These are phyloP conservation scores for Gopherus evgoodei DNA, from an alignment of 2,113 vertebrate genomes.

Conservation along the genomic window DNA sequence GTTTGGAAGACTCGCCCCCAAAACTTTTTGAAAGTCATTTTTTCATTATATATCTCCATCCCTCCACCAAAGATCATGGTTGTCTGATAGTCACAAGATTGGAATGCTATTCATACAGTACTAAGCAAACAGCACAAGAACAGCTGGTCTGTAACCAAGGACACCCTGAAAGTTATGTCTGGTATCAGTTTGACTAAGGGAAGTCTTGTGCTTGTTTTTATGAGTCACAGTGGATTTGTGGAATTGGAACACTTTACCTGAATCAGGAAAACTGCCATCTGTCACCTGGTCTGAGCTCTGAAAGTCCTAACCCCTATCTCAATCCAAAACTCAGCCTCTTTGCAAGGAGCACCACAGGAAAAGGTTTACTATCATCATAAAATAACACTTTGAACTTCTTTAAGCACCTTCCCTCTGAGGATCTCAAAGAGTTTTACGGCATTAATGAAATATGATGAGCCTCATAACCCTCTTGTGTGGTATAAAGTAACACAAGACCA, in stretches of 20 bases:
- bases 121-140: conserved; percentile 67
- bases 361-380: background rate
- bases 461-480: conserved; percentile 16
- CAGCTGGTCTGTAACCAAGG: conserved; percentile 74
- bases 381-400: conserved; percentile 2
- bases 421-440: background rate
- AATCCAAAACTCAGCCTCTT: background rate
- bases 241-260: conserved; percentile 62
- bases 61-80: conserved; percentile 31
- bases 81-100: conserved; percentile 37
- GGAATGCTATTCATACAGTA: conserved; percentile 74
- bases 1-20: background rate
- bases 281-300: background rate
- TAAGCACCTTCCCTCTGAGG: background rate
- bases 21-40: background rate
- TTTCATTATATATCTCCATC: background rate
- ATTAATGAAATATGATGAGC: background rate
- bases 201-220: conserved; percentile 32
- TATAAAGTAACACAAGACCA: conserved; percentile 15
- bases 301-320: background rate
- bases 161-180: conserved; percentile 68
- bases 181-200: conserved; percentile 48
- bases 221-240: conserved; percentile 22
- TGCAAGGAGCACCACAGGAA: background rate
- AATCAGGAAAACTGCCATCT: conserved; percentile 25